Conservation (phyloP, 1,140 invertebrate genomes). For the Belonocnema kinseyi region DNA sequence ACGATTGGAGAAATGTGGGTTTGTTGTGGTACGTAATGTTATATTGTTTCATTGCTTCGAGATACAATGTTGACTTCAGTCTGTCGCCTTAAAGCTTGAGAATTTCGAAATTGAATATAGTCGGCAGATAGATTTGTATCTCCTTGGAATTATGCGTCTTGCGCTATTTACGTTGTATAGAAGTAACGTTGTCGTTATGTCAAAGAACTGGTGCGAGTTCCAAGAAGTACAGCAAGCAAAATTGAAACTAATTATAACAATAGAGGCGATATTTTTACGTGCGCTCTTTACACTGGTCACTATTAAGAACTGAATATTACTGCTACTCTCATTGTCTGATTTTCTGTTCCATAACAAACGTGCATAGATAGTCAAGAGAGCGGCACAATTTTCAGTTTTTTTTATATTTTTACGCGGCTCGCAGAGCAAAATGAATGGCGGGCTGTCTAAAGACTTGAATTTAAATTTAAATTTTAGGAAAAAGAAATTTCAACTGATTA, state of each 20-base stretch:
- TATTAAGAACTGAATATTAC: neutral
- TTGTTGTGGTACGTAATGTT: slow-evolving; percentile 23
- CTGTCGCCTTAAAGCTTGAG: neutral
- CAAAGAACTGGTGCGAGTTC: too few species aligned
- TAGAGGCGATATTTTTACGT: slow-evolving; percentile 21
- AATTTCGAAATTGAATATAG: neutral
- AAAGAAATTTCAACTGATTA: too few species aligned
- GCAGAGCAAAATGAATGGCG: too few species aligned
- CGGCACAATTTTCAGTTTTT: too few species aligned
- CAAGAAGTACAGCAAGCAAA: neutral
- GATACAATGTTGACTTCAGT: slow-evolving; percentile 2
- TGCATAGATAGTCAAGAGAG: too few species aligned
- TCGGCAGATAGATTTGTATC: neutral
- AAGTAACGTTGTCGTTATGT: too few species aligned
- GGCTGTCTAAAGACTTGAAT: too few species aligned
- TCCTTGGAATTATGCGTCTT: neutral
- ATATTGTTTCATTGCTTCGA: slow-evolving; percentile 26
- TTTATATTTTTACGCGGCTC: too few species aligned
- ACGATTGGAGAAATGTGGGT: slow-evolving; percentile 1
- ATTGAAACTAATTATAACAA: slow-evolving; percentile 6
- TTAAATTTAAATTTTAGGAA: too few species aligned
- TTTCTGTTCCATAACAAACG: neutral
- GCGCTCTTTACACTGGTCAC: neutral
- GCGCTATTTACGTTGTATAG: too few species aligned
- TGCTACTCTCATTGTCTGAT: neutral